Evolutionary conservation across 2,888 invertebrate genomes (phyloP).

Genomic region (Meiosimyza decipiens): DNA sequence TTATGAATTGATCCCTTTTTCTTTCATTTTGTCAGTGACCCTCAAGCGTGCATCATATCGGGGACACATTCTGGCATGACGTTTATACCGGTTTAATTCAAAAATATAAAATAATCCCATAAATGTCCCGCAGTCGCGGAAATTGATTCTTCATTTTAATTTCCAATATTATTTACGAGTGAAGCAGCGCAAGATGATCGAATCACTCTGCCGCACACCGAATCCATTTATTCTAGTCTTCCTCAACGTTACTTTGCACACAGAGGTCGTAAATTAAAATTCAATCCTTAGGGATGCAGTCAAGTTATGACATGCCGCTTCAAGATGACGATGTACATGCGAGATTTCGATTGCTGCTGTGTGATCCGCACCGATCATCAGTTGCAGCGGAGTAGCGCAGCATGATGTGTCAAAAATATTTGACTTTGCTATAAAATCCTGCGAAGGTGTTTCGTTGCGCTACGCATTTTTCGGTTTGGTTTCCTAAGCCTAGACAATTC

Average conservation of each 20-base stretch:
- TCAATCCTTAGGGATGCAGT: conserved; percentile 24
- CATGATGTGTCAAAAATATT: conserved; percentile 25
- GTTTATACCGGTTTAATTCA: neutral
- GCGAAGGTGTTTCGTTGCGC: conserved; percentile 14
- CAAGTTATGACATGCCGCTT: conserved; percentile 29
- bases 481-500: conserved; percentile 21
- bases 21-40: conserved; percentile 7
- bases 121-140: conserved; percentile 30
- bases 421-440: conserved; percentile 7
- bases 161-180: conserved; percentile 4
- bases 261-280: conserved; percentile 27
- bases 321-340: conserved; percentile 30
- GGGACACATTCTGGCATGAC: conserved; percentile 14
- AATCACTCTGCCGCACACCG: neutral
- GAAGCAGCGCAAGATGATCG: no score
- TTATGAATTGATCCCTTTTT: neutral
- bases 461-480: neutral
- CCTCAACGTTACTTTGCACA: conserved; percentile 24
- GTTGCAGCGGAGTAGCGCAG: conserved; percentile 14
- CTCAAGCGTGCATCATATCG: neutral
- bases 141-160: conserved; percentile 28
- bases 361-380: conserved; percentile 14
- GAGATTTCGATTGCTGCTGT: neutral
- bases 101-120: conserved; percentile 27
- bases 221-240: conserved; percentile 28